A percentile compares a stretch with the other conserved stretches of the same genome.
Evolutionary conservation across 1,140 invertebrate species (phyloP).

Genomic region (Sweltsa coloradensis): DNA sequence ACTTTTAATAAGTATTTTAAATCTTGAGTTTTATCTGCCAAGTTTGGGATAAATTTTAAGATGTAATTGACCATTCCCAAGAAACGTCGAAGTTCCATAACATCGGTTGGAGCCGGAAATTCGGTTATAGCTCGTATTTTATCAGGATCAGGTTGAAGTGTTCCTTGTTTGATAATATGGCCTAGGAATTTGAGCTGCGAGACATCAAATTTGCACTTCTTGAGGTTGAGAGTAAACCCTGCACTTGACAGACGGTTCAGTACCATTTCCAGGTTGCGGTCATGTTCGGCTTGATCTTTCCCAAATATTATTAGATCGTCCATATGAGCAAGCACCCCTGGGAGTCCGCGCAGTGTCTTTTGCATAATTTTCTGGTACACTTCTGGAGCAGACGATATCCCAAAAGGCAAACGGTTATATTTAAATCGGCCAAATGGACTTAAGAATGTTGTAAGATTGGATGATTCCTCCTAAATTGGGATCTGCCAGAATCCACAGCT

Average conservation of each 20-base stretch:
- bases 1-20: no score
- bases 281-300: constrained; percentile 2
- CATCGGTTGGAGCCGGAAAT: constrained; percentile 19
- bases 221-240: constrained; percentile 12
- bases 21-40: no score
- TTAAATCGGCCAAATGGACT: constrained; percentile 18
- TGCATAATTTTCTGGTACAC: constrained; percentile 3
- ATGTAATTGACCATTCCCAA: constrained; percentile 18
- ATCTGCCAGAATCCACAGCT: constrained; percentile 18
- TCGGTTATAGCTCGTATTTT: constrained; percentile 20
- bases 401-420: constrained; percentile 16
- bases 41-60: constrained; percentile 2
- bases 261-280: background rate
- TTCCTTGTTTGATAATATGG: constrained; percentile 22
- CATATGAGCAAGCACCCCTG: background rate
- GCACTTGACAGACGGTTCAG: constrained; percentile 12
- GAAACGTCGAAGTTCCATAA: constrained; percentile 25
- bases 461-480: constrained; percentile 12
- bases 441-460: constrained; percentile 17
- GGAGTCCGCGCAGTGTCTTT: background rate
- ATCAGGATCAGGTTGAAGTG: constrained; percentile 22
- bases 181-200: constrained; percentile 23
- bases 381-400: constrained; percentile 15
- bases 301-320: constrained; percentile 7
- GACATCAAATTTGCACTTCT: constrained; percentile 11